Conservation (phyloP, 2,888 invertebrate species). For the Spilosoma lubricipeda region DNA sequence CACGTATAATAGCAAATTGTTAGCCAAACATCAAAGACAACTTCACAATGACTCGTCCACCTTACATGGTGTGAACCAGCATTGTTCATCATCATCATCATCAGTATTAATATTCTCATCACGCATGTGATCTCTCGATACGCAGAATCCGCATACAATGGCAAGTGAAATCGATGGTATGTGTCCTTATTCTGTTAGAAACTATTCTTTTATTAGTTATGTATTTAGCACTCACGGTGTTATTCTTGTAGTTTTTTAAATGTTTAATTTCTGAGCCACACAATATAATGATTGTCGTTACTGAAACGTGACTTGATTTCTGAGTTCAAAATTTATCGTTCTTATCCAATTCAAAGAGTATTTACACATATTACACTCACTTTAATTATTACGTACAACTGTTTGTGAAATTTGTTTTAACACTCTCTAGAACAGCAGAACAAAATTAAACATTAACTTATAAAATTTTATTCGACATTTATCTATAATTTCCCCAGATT, state of each 20-base stretch:
- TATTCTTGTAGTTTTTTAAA: constrained; percentile 33
- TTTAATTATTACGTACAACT: not conserved
- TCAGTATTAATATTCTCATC: constrained; percentile 63
- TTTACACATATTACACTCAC: not conserved
- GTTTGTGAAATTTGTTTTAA: not conserved
- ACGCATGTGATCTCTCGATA: constrained; percentile 75
- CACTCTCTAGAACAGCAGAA: not conserved
- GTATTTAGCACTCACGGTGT: constrained; percentile 49
- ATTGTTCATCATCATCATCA: constrained; percentile 33
- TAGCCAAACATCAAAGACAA: constrained; percentile 16
- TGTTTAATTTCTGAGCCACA: constrained; percentile 2
- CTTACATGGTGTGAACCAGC: constrained; percentile 39
- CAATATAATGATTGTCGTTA: constrained; percentile 8
- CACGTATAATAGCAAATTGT: constrained; percentile 6
- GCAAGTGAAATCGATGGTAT: constrained; percentile 64
- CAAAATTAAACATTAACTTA: too few relatives aligned
- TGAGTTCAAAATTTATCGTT: not conserved
- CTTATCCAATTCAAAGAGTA: not conserved
- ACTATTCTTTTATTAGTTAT: constrained; percentile 50
- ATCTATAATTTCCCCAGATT: too few relatives aligned
- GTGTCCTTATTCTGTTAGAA: constrained; percentile 54
- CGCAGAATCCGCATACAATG: constrained; percentile 82
- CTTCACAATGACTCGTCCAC: constrained; percentile 25
- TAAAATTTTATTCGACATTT: too few relatives aligned
- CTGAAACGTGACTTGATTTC: not conserved